Evolutionary conservation across 1,140 invertebrate genomes (phyloP).

Genomic region (Mizuhopecten yessoensis): DNA sequence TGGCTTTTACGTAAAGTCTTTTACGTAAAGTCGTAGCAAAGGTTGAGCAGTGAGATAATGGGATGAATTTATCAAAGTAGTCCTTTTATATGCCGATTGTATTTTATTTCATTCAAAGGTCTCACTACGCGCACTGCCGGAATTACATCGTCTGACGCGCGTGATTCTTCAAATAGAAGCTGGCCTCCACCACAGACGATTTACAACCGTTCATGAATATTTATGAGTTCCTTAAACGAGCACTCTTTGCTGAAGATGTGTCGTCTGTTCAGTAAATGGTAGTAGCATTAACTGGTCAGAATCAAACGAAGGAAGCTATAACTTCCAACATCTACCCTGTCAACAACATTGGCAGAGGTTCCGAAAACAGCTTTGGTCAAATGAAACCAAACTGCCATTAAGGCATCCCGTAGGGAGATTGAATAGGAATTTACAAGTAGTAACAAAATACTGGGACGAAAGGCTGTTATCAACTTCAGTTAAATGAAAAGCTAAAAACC

Average conservation of each 20-base stretch:
- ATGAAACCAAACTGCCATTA: background rate
- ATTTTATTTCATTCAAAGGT: background rate
- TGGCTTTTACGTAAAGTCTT: too few species aligned
- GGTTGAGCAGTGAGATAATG: background rate
- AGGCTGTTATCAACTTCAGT: background rate
- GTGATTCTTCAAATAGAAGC: conserved; percentile 4
- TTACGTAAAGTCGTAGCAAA: background rate
- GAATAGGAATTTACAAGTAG: background rate
- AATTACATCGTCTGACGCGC: background rate
- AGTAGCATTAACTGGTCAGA: background rate
- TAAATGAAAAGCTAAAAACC: background rate
- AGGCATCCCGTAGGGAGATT: background rate
- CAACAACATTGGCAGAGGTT: background rate
- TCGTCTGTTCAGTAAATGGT: background rate
- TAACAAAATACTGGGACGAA: too few species aligned
- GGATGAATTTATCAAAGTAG: too few species aligned
- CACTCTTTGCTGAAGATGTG: conserved; percentile 3
- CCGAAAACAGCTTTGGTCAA: background rate
- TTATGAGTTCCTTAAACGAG: background rate
- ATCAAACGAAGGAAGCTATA: background rate
- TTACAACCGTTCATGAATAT: background rate
- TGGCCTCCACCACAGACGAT: background rate
- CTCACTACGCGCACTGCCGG: background rate
- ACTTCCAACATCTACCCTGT: background rate
- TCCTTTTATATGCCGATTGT: background rate